phyloP scores from a whole-genome alignment of 1,140 invertebrate species.

The Leucophenga varia region DNA sequence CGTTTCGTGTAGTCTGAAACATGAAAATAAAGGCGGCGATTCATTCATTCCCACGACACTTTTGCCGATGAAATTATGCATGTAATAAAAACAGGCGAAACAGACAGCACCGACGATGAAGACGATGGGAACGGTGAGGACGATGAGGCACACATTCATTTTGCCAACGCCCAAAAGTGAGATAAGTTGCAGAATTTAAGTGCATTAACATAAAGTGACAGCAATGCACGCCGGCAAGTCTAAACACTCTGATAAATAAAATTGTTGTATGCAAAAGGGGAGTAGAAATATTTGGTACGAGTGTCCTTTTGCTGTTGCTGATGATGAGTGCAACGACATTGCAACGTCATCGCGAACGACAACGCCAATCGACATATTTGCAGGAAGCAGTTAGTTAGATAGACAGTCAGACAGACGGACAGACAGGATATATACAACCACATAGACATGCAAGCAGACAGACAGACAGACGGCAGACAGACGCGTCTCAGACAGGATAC shows the following conservation, averaged over 20 bases:
- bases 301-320: neutral
- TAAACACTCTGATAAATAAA: conserved; percentile 35
- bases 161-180: conserved; percentile 26
- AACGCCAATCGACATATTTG: conserved; percentile 22
- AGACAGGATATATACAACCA: too few species aligned
- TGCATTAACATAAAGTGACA: conserved; percentile 47
- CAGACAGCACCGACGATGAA: conserved; percentile 17
- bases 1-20: too few species aligned
- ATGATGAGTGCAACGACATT: conserved; percentile 52
- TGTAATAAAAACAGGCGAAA: conserved; percentile 45
- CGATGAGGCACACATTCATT: conserved; percentile 26
- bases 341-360: conserved; percentile 29
- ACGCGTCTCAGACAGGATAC: conserved; percentile 41
- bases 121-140: too few species aligned
- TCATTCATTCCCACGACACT: conserved; percentile 1
- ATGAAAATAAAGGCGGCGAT: too few species aligned
- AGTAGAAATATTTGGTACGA: neutral
- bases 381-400: conserved; percentile 42
- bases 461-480: conserved; percentile 34
- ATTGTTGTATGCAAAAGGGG: conserved; percentile 14
- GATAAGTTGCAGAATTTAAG: too few species aligned
- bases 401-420: too few species aligned
- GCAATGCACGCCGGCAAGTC: neutral
- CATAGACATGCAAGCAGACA: too few species aligned
- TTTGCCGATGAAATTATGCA: conserved; percentile 44